Base-by-base conservation (phyloP, 1,140 invertebrate genomes). In the Subanguina moxae region DNA sequence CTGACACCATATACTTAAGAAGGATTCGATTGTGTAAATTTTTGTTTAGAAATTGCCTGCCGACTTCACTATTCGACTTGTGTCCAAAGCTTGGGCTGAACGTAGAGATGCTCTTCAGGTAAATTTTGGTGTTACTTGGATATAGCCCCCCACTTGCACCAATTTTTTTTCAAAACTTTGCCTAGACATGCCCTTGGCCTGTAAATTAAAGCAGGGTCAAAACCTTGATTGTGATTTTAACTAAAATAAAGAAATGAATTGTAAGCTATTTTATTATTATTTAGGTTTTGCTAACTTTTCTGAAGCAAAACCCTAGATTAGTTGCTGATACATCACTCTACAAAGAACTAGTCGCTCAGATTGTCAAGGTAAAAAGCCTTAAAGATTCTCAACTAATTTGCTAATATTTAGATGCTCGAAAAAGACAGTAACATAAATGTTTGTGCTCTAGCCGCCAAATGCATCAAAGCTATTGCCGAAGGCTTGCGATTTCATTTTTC, bases 81-180 rank as follows among this genome's bases (percentile, higher is more conserved):
- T 96, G 83, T 90, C 90, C 0, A 96, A 95, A 81, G 96, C 96
- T 80, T 97, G 94, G 94, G 91, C 93, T 80, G 91, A 96, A 58
- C 86, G 94, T 8, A 95, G 95, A 83, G 92, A 96, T 83, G 89
- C 89, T 0, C 77, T 97, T 3, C 91, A 93, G 76, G 84, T 85
- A 1, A 82, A 94, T 0, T 90, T 94, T 65, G 87, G 87, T 66
- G 15, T 82, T 84, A 62, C 82, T 92, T 1, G 89, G 90, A 71
- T 85, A 87, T 42, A 88, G 89, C 78, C 92, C n/a, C n/a, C n/a
- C n/a, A n/a, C n/a, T n/a, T n/a, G n/a, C n/a, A n/a, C n/a, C n/a
- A n/a, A n/a, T n/a, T n/a, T n/a, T n/a, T n/a, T n/a, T n/a, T n/a
- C n/a, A n/a, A n/a, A n/a, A n/a, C n/a, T n/a, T n/a, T n/a, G n/a